Evolutionary conservation across 2,888 invertebrate genomes (phyloP).

Genomic region (Erebia ligea): DNA sequence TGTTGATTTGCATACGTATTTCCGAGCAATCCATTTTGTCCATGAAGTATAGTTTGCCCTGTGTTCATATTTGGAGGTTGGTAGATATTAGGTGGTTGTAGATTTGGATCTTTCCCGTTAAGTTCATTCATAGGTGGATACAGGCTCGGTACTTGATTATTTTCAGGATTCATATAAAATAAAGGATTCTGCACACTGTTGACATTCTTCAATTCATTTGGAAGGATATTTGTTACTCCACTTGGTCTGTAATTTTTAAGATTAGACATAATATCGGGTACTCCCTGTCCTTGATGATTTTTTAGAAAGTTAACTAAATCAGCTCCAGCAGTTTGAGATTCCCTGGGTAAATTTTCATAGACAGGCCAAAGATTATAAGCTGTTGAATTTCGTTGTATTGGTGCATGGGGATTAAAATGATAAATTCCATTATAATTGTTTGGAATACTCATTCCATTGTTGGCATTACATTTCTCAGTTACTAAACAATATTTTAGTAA

Average conservation of each 20-base stretch:
- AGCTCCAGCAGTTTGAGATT: background rate
- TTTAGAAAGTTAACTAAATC: slow-evolving; percentile 19
- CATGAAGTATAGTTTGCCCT: slow-evolving; percentile 9
- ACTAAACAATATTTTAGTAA: slow-evolving; percentile 18
- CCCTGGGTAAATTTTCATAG: background rate
- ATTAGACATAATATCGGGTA: slow-evolving; percentile 25
- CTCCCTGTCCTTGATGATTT: slow-evolving; percentile 10
- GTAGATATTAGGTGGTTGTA: slow-evolving; percentile 2
- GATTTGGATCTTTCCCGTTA: background rate
- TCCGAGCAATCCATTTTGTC: slow-evolving; percentile 4
- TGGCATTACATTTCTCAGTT: slow-evolving; percentile 24
- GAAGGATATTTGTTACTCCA: background rate
- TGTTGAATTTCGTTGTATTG: background rate
- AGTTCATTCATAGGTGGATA: background rate
- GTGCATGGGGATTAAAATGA: background rate
- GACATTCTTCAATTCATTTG: background rate
- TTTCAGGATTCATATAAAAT: slow-evolving; percentile 1
- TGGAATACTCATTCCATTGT: slow-evolving; percentile 1
- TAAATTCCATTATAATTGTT: background rate
- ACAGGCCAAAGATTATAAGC: background rate
- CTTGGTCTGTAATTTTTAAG: slow-evolving; percentile 31
- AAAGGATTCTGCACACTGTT: slow-evolving; percentile 3
- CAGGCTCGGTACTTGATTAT: background rate
- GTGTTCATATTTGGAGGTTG: background rate
- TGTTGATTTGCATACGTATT: slow-evolving; percentile 11